Evolutionary conservation across 1,140 invertebrate species (phyloP).

Genomic region (Goniozus legneri): DNA sequence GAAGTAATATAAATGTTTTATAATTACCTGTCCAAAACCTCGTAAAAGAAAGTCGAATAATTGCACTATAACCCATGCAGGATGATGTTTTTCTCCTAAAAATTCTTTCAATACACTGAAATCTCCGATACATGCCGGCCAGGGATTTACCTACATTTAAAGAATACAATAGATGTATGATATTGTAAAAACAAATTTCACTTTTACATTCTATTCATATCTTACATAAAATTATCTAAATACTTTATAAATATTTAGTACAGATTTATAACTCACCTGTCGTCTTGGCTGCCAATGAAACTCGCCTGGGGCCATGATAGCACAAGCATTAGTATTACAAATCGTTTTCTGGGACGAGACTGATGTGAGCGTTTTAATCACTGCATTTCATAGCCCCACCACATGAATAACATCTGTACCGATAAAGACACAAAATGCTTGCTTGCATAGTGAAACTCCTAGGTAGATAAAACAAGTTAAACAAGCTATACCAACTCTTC

Average conservation of each 20-base stretch:
- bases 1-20: too few relatives aligned
- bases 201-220: not conserved
- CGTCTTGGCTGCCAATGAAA: too few relatives aligned
- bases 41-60: slow-evolving; percentile 44
- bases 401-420: not conserved
- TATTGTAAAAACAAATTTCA: slow-evolving; percentile 7
- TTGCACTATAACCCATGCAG: slow-evolving; percentile 31
- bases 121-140: slow-evolving; percentile 42
- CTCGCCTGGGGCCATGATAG: too few relatives aligned
- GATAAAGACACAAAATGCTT: too few relatives aligned
- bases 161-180: slow-evolving; percentile 4
- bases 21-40: slow-evolving; percentile 51
- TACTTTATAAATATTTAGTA: too few relatives aligned
- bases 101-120: slow-evolving; percentile 39
- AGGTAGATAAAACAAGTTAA: too few relatives aligned
- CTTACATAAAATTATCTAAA: too few relatives aligned
- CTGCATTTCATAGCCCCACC: not conserved
- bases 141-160: slow-evolving; percentile 20
- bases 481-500: too few relatives aligned
- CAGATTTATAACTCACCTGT: slow-evolving; percentile 8
- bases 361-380: slow-evolving; percentile 2
- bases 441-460: too few relatives aligned
- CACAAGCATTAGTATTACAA: too few relatives aligned
- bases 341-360: too few relatives aligned
- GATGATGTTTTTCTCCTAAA: slow-evolving; percentile 30